Evolutionary conservation across 2,113 vertebrate genomes (phyloP), one percentile per base, ranked within the genome.

Genomic region (Cheirogaleus medius): DNA sequence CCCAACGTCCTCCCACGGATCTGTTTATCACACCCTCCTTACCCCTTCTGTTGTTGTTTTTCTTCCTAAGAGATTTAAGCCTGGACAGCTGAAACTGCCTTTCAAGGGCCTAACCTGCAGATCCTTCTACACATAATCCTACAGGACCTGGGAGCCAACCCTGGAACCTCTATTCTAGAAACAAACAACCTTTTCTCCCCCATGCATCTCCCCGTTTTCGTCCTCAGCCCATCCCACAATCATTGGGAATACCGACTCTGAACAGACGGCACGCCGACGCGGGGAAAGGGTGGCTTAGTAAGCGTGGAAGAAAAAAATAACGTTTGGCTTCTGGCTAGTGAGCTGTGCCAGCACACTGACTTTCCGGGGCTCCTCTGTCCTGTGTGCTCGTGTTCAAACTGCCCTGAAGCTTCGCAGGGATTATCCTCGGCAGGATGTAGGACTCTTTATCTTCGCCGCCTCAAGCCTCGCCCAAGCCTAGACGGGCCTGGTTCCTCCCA

Each of bases 41-140:
- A 71, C 8, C 74, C 94, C 74, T 95, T 49, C 64, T 95, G 95
- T 88, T 60, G 85, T 64, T 91, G 81, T 86, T 95, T 97, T 98
- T 88, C 88, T 89, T 20, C 27, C 56, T 12, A 54, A n/a, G 84
- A 69, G 66, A 58, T 96, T 97, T 90, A 49, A 92, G 82, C 78
- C 77, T 15, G 60, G 42, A 92, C 91, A 91, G 86, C 91, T 78
- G 89, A 85, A 71, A 56, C n/a, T 29, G 60, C 52, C 64, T 90
- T 90, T 90, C 95, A 66, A 82, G 60, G 82, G 37, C 76, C 37
- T 98, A 98, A 89, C 85, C 63, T 74, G 49, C 82, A 63, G 34
- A 56, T 88, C 64, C 47, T 83, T 25, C 56, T 73, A 32, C 29
- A 18, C 12, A 15, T 5, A 85, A 74, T 58, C 77, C 64, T 32